These are phyloP conservation scores for Crepidodera aurea DNA, from an alignment of 2,888 invertebrate species.

Conservation along the genomic window DNA sequence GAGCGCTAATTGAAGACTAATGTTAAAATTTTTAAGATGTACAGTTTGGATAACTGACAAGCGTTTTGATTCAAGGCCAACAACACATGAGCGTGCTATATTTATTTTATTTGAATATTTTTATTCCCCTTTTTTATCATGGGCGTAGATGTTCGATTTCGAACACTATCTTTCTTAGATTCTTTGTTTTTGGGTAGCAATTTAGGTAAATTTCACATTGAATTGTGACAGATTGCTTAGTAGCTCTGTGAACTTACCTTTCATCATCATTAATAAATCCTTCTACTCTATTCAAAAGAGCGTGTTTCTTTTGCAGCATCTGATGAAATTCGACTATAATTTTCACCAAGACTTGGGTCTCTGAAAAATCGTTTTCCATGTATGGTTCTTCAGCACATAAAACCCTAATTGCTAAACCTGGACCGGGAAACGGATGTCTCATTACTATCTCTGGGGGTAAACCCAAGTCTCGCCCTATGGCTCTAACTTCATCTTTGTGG, in stretches of 20 bases:
- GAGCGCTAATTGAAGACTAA: no score
- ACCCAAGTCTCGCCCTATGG: constrained; percentile 88
- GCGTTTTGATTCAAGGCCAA: no score
- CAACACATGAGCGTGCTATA: no score
- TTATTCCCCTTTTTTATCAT: no score
- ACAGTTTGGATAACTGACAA: no score
- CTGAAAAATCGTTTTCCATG: constrained; percentile 93
- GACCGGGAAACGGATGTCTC: constrained; percentile 98
- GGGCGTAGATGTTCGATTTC: no score
- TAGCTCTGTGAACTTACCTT: constrained; percentile 59
- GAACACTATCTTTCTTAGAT: no score
- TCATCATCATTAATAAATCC: constrained; percentile 81
- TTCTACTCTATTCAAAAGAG: constrained; percentile 85
- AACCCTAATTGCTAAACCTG: constrained; percentile 95
- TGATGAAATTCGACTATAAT: constrained; percentile 93
- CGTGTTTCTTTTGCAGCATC: constrained; percentile 92
- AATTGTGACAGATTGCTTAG: no score
- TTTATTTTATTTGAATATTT: no score
- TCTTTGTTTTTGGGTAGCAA: no score
- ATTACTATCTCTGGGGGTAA: constrained; percentile 86
- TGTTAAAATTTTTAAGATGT: no score
- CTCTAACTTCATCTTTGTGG: constrained; percentile 97
- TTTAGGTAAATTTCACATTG: no score
- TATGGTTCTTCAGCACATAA: constrained; percentile 95
- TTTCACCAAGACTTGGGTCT: constrained; percentile 94